Base-by-base conservation (phyloP, 1,140 invertebrate genomes). In the Chironomus tepperi region DNA sequence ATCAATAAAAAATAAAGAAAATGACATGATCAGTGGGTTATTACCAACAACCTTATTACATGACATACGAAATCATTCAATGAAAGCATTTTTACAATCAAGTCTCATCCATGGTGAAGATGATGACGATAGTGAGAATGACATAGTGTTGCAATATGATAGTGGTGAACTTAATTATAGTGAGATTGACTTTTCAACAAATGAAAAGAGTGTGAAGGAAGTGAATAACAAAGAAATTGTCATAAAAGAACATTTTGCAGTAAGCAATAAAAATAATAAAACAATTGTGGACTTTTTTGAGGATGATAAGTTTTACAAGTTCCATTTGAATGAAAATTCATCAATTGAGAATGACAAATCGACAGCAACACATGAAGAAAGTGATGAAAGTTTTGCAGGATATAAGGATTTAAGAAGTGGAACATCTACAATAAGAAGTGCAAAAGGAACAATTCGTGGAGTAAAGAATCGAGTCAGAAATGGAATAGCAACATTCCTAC, bases 401-500 rank as follows among this genome's bases (percentile, higher is more conserved):
- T 89, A 89, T 77, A 91, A 90, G 83, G 91, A 93, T 81, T 88
- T 90, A 76, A 86, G 91, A 74, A 87, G 84, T 72, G 87, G 88
- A 79, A 86, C 87, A n/a, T 85, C 88, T 3, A 92, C 93, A 73
- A 95, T 96, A 79, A 86, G 89, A 77, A 97, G 95, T 85, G 89
- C 91, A 75, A 93, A 93, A 81, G 95, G 95, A 42, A 97, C 94
- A 2, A 92, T 97, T 74, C 87, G 95, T 18, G 95, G 95, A 73
- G 94, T 97, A 72, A 95, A 94, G 84, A 97, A 98, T 84, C 87
- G 95, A 78, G 96, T 98, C 21, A 84, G 94, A 77, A 94, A 94
- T 73, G 95, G 95, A 76, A 97, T 98, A 78, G 94, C 93, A 15
- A 97, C 95, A 6, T 97, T 97, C 82, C 86, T 97, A 15, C 91